phyloP scores from a whole-genome alignment of 2,888 invertebrate genomes.

The Leptogaster cylindrica region DNA sequence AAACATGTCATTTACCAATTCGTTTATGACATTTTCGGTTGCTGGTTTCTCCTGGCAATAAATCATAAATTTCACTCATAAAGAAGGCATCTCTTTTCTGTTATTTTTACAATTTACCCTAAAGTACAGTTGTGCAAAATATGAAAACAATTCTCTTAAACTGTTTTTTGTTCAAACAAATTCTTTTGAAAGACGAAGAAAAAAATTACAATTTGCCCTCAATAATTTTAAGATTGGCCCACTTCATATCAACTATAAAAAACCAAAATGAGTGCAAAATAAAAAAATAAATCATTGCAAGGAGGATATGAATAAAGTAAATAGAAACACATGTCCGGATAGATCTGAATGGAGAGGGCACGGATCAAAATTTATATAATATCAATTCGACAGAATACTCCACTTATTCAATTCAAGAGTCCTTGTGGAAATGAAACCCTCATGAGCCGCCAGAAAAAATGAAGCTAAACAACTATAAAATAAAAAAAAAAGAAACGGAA shows the following conservation, averaged over 20 bases:
- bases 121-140: no score
- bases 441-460: constrained; percentile 3
- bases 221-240: constrained; percentile 17
- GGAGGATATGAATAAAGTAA: constrained; percentile 22
- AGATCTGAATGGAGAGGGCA: not conserved
- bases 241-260: no score
- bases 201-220: not conserved
- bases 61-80: constrained; percentile 21
- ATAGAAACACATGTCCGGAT: constrained; percentile 30
- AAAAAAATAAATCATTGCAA: not conserved
- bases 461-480: not conserved
- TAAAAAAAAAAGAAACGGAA: constrained; percentile 9
- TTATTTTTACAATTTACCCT: not conserved
- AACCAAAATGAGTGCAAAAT: no score
- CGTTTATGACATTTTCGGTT: constrained; percentile 26
- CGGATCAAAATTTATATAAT: constrained; percentile 15
- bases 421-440: not conserved
- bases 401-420: constrained; percentile 14
- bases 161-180: not conserved
- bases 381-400: not conserved
- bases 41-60: constrained; percentile 5
- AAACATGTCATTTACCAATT: constrained; percentile 24
- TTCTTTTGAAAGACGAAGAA: not conserved
- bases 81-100: not conserved
- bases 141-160: not conserved